phyloP scores from a whole-genome alignment of 2,113 vertebrate genomes.

The Antechinus flavipes region DNA sequence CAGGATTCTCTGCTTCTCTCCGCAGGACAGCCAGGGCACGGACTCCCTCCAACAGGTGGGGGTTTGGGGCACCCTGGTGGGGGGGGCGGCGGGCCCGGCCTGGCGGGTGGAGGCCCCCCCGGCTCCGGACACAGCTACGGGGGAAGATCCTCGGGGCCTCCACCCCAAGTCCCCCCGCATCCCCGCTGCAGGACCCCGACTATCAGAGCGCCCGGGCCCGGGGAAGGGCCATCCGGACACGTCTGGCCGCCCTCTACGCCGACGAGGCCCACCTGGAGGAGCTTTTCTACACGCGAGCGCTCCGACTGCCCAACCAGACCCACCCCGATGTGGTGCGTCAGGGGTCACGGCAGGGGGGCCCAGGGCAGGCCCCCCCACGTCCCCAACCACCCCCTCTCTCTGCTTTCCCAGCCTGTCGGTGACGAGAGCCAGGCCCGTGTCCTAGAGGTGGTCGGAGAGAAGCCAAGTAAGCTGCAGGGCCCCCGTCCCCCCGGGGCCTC shows the following conservation, averaged over 20 bases:
- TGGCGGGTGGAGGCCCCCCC: too few relatives aligned
- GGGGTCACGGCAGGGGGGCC: accelerated
- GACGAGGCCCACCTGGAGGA: slow-evolving; percentile 85
- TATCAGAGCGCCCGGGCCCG: slow-evolving; percentile 80
- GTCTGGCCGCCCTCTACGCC: slow-evolving; percentile 82
- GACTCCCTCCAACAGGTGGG: slow-evolving; percentile 52
- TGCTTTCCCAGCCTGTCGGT: slow-evolving; percentile 87
- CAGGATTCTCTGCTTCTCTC: neutral
- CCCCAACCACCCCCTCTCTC: slow-evolving; percentile 22
- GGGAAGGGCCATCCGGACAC: slow-evolving; percentile 86
- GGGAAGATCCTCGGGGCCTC: neutral
- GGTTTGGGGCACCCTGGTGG: neutral
- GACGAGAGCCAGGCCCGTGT: slow-evolving; percentile 92
- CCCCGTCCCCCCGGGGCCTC: accelerated
- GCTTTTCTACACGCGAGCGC: slow-evolving; percentile 86
- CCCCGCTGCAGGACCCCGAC: slow-evolving; percentile 82
- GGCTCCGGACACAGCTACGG: neutral
- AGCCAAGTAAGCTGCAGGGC: slow-evolving; percentile 86
- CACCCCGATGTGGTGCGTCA: slow-evolving; percentile 90
- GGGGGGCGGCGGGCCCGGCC: neutral
- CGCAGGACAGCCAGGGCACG: slow-evolving; percentile 61
- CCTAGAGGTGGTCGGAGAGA: slow-evolving; percentile 89
- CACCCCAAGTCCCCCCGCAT: slow-evolving; percentile 57
- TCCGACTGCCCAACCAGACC: slow-evolving; percentile 91
- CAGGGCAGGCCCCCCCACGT: accelerated